phyloP scores from a whole-genome alignment of 2,113 vertebrate species.

The Amphiprion percula region DNA sequence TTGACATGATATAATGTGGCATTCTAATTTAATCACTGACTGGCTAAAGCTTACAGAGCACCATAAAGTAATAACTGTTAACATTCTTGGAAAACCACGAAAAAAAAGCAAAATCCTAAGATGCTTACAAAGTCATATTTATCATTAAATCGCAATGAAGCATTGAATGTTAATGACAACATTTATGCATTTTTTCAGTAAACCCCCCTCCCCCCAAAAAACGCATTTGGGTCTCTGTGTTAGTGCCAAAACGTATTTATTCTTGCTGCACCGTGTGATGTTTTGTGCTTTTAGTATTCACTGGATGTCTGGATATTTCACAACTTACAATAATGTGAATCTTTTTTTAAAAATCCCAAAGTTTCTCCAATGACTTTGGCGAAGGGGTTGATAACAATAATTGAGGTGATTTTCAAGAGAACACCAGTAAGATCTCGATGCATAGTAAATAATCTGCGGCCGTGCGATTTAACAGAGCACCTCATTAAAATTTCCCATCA shows the following conservation, averaged over 20 bases:
- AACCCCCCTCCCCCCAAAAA: constrained; percentile 4
- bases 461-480: constrained; percentile 26
- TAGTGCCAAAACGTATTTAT: constrained; percentile 16
- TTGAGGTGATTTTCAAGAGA: constrained; percentile 41
- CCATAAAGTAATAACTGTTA: constrained; percentile 34
- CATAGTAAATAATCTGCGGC: constrained; percentile 53
- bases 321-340: constrained; percentile 20
- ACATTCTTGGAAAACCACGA: constrained; percentile 23
- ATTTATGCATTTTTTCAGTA: constrained; percentile 19
- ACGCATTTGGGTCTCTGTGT: constrained; percentile 17
- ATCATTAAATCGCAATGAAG: constrained; percentile 18
- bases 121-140: constrained; percentile 18
- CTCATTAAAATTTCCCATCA: constrained; percentile 73
- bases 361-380: constrained; percentile 31
- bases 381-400: constrained; percentile 37
- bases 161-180: constrained; percentile 16
- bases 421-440: constrained; percentile 34
- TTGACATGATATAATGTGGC: constrained; percentile 37
- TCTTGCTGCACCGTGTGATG: constrained; percentile 8
- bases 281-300: constrained; percentile 34
- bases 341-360: constrained; percentile 20
- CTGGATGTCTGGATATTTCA: not conserved
- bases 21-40: constrained; percentile 51
- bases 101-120: not conserved
- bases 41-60: constrained; percentile 37